Conservation (phyloP, 2,888 invertebrate species). For the Lepidocyrtinus sp. region DNA sequence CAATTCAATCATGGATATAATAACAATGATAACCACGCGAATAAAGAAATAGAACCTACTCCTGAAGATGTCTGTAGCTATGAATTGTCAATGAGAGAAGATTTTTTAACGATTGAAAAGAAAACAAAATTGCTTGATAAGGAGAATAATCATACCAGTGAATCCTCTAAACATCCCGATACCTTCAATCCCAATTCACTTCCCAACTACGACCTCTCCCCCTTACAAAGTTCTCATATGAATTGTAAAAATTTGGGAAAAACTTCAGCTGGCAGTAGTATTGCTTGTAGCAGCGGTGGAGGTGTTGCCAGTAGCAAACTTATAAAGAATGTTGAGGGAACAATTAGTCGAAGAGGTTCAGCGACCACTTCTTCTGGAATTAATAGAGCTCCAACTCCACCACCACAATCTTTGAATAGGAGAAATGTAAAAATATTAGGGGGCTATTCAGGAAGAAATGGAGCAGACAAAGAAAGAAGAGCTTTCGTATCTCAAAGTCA, state of each 20-base stretch:
- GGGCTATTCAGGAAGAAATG: not conserved
- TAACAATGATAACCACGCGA: not conserved
- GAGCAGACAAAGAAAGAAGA: conserved; percentile 37
- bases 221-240: conserved; percentile 36
- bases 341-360: conserved; percentile 25
- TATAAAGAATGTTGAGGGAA: not conserved
- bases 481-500: conserved; percentile 31
- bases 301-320: conserved; percentile 3
- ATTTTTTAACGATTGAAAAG: not conserved
- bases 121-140: not conserved
- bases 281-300: conserved; percentile 34
- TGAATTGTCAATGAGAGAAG: conserved; percentile 45
- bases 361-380: conserved; percentile 21
- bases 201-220: conserved; percentile 2
- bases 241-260: conserved; percentile 52
- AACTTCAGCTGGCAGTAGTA: conserved; percentile 40
- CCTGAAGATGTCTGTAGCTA: too few species aligned
- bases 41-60: not conserved
- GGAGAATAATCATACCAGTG: conserved; percentile 4
- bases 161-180: not conserved
- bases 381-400: conserved; percentile 39
- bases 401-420: conserved; percentile 31
- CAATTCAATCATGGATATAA: too few species aligned
- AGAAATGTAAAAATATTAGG: not conserved
- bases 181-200: not conserved